A percentile compares a stretch with the other conserved stretches of the same genome.
Evolutionary conservation across 2,113 vertebrate genomes (phyloP).

Genomic region (Poicephalus meyeri): DNA sequence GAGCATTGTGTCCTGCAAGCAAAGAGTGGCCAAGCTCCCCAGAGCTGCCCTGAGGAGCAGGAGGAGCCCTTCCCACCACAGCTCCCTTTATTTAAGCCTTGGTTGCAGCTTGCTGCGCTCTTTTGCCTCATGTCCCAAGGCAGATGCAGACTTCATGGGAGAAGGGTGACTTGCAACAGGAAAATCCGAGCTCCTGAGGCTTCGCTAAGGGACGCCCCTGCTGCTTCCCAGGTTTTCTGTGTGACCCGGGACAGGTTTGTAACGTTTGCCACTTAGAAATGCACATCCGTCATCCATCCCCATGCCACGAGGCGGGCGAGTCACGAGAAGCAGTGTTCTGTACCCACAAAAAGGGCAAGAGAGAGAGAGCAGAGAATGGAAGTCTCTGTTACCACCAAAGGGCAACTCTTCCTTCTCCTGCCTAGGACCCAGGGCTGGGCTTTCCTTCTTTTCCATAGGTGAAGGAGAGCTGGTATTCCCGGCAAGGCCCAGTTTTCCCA

Average conservation of each 20-base stretch:
- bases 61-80: neutral
- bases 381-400: neutral
- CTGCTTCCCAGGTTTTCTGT: neutral
- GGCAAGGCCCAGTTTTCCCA: neutral
- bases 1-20: neutral
- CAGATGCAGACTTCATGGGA: neutral
- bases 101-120: neutral
- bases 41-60: neutral
- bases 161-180: neutral
- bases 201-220: neutral
- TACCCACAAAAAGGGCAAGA: neutral
- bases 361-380: neutral
- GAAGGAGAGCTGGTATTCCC: neutral
- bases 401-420: neutral
- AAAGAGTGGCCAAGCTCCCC: neutral
- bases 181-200: neutral
- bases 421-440: neutral
- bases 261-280: rapidly evolving
- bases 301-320: neutral
- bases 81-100: neutral
- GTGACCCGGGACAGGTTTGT: neutral
- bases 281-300: rapidly evolving
- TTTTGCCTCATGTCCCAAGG: neutral
- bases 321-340: rapidly evolving
- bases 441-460: neutral